Conservation (phyloP, 2,797 vertebrate species). For the Betta splendens region DNA sequence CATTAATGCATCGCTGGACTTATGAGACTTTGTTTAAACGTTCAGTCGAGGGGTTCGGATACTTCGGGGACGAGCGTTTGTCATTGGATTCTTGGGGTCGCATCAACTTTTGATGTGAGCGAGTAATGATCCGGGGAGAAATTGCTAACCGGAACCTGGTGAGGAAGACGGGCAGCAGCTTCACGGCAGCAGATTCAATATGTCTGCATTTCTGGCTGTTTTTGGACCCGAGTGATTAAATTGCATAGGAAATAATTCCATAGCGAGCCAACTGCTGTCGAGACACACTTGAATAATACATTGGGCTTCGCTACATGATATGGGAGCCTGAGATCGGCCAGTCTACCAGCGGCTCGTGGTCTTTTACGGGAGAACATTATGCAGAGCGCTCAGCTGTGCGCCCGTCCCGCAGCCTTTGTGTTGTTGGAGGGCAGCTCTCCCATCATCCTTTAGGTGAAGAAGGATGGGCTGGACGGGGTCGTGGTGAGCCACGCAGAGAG, state of each 20-base stretch:
- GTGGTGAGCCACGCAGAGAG: slow-evolving; percentile 51
- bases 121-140: slow-evolving; percentile 38
- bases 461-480: slow-evolving; percentile 62
- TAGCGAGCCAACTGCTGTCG: slow-evolving; percentile 57
- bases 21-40: slow-evolving; percentile 63
- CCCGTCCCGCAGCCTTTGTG: slow-evolving; percentile 51
- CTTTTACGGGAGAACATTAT: slow-evolving; percentile 56
- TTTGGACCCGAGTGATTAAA: slow-evolving; percentile 68
- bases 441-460: slow-evolving; percentile 70
- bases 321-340: slow-evolving; percentile 41
- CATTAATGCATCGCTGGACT: slow-evolving; percentile 66
- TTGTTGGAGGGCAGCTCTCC: slow-evolving; percentile 62
- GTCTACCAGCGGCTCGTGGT: slow-evolving; percentile 45
- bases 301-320: slow-evolving; percentile 67
- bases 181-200: slow-evolving; percentile 57
- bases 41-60: slow-evolving; percentile 61
- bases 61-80: slow-evolving; percentile 59
- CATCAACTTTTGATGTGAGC: slow-evolving; percentile 52
- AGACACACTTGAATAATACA: slow-evolving; percentile 74
- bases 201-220: slow-evolving; percentile 64
- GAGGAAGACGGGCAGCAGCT: slow-evolving; percentile 35
- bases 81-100: slow-evolving; percentile 60
- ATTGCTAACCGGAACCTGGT: slow-evolving; percentile 44
- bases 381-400: slow-evolving; percentile 38
- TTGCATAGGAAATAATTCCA: slow-evolving; percentile 71